Percentiles rank a stretch among this genome's conserved stretches.
These are phyloP conservation scores for Tenebrio molitor DNA, from an alignment of 1,140 invertebrate genomes.

Conservation along the genomic window DNA sequence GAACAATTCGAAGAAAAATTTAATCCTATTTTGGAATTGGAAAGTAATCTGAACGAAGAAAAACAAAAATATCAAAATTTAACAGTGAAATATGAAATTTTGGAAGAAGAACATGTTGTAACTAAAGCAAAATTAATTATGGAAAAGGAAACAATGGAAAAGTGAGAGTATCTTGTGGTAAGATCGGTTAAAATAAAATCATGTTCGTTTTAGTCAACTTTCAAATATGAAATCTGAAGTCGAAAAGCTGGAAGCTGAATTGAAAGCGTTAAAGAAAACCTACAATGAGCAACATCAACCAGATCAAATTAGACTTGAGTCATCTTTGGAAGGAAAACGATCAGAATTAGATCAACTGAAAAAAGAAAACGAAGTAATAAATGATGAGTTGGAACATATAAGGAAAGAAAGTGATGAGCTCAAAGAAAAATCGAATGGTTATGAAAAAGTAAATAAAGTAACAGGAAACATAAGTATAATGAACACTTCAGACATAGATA, in stretches of 20 bases:
- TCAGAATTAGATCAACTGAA: constrained; percentile 81
- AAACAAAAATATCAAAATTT: constrained; percentile 84
- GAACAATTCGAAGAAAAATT: constrained; percentile 74
- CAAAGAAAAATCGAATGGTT: constrained; percentile 85
- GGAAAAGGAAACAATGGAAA: constrained; percentile 80
- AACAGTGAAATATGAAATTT: constrained; percentile 82
- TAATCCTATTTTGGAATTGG: constrained; percentile 72
- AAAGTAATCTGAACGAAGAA: constrained; percentile 75
- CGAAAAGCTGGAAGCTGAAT: constrained; percentile 73
- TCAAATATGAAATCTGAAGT: constrained; percentile 71
- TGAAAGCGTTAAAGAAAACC: constrained; percentile 77
- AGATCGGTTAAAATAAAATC: neutral
- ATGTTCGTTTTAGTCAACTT: constrained; percentile 65
- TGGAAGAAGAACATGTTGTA: constrained; percentile 86
- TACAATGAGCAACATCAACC: constrained; percentile 77
- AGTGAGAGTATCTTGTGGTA: constrained; percentile 63
- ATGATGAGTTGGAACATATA: constrained; percentile 78
- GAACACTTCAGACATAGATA: constrained; percentile 80
- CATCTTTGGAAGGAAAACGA: constrained; percentile 80
- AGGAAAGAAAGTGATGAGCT: constrained; percentile 86
- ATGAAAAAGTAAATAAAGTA: constrained; percentile 86
- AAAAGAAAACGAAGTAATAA: constrained; percentile 78
- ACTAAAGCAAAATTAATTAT: constrained; percentile 82
- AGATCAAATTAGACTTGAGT: constrained; percentile 77
- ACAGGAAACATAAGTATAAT: constrained; percentile 83